Evolutionary conservation across 35 echinoderm and acorn worm genomes (phyloP).

Genomic region (Lytechinus pictus): DNA sequence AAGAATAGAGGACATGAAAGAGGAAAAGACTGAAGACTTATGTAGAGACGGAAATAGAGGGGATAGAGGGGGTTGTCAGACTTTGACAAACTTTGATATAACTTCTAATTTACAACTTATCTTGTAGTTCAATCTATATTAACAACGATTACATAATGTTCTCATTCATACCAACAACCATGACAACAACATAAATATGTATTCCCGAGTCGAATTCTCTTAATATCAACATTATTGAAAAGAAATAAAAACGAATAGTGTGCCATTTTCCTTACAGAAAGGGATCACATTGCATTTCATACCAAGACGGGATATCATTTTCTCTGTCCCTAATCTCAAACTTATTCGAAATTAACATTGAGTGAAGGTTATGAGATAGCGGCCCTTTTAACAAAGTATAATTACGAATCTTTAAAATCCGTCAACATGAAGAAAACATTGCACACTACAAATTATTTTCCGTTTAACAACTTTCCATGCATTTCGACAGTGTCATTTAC

Average conservation of each 20-base stretch:
- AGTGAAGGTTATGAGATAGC: not conserved
- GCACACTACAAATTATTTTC: not conserved
- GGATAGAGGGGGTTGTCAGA: no score
- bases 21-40: no score
- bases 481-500: not conserved
- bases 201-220: not conserved
- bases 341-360: not conserved
- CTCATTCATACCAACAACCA: not conserved
- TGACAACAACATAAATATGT: not conserved
- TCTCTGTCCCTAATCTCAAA: not conserved
- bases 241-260: no score
- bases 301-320: not conserved
- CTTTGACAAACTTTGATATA: no score
- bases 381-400: not conserved
- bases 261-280: no score
- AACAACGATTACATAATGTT: no score
- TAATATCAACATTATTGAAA: not conserved
- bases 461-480: not conserved
- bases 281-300: not conserved
- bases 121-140: no score
- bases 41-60: no score
- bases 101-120: not conserved
- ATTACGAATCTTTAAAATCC: not conserved
- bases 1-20: no score
- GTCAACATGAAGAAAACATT: not conserved